phyloP scores from a whole-genome alignment of 1,140 invertebrate genomes.

The Bicyclus anynana region DNA sequence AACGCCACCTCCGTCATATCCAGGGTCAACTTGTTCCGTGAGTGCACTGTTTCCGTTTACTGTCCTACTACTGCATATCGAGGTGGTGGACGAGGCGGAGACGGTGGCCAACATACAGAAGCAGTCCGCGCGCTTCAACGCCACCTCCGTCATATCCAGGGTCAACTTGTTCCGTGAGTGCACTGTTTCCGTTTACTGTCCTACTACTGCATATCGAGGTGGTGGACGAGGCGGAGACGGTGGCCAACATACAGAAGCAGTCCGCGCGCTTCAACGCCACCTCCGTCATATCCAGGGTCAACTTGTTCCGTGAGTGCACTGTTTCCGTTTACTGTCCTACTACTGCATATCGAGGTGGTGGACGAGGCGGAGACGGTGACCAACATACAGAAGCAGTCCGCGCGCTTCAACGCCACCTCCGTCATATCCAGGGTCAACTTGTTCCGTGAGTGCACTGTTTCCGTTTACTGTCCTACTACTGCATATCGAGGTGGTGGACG shows the following conservation, averaged over 20 bases:
- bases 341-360: slow-evolving; percentile 97
- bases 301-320: slow-evolving; percentile 83
- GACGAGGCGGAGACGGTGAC: slow-evolving; percentile 67
- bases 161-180: slow-evolving; percentile 85
- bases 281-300: slow-evolving; percentile 90
- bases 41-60: slow-evolving; percentile 51
- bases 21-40: slow-evolving; percentile 86
- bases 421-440: slow-evolving; percentile 91
- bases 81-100: slow-evolving; percentile 83
- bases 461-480: slow-evolving; percentile 82
- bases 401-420: slow-evolving; percentile 90
- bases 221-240: slow-evolving; percentile 70
- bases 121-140: slow-evolving; percentile 90
- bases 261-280: slow-evolving; percentile 91
- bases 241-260: slow-evolving; percentile 95
- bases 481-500: slow-evolving; percentile 93
- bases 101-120: slow-evolving; percentile 93
- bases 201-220: slow-evolving; percentile 97
- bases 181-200: slow-evolving; percentile 7
- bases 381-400: slow-evolving; percentile 96
- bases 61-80: slow-evolving; percentile 93
- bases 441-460: slow-evolving; percentile 79
- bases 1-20: slow-evolving; percentile 92
- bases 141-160: slow-evolving; percentile 91
- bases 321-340: slow-evolving; percentile 76